A percentile compares a stretch with the other conserved stretches of the same genome.
Evolutionary conservation across 2,113 vertebrate species (phyloP).

Genomic region (Caloenas nicobarica): DNA sequence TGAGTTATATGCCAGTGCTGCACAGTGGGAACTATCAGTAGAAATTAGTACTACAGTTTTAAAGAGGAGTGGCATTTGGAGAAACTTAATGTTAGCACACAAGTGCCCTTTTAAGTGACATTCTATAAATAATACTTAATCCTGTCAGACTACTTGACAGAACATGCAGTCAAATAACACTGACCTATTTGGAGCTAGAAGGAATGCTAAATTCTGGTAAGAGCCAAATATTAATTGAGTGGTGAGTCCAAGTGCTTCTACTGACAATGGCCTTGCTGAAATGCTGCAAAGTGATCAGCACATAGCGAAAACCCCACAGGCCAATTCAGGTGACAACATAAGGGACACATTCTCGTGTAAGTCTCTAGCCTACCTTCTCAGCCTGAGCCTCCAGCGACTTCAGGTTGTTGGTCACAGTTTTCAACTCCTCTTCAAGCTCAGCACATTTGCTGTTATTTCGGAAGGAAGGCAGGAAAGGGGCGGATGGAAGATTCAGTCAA

Average conservation of each 20-base stretch:
- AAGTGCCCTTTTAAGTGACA: neutral
- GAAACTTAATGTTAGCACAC: neutral
- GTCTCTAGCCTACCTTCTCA: constrained; percentile 93
- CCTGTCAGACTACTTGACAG: neutral
- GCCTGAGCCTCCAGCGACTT: constrained; percentile 99
- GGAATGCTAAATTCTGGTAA: neutral
- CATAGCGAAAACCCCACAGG: neutral
- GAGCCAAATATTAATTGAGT: neutral
- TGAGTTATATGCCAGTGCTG: neutral
- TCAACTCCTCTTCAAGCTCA: constrained; percentile 99
- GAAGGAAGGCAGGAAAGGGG: constrained; percentile 77
- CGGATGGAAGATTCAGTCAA: constrained; percentile 68
- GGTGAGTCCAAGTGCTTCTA: neutral
- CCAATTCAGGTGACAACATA: neutral
- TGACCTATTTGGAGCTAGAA: neutral
- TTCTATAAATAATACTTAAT: neutral
- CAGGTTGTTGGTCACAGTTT: constrained; percentile 99
- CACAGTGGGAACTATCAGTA: neutral
- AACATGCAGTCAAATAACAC: neutral
- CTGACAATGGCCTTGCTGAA: neutral
- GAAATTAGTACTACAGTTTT: neutral
- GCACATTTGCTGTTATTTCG: constrained; percentile 98
- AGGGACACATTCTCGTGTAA: neutral
- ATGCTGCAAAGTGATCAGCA: neutral
- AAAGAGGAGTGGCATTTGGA: neutral